Conservation (phyloP, 2,797 vertebrate species). For the Sparus aurata region DNA sequence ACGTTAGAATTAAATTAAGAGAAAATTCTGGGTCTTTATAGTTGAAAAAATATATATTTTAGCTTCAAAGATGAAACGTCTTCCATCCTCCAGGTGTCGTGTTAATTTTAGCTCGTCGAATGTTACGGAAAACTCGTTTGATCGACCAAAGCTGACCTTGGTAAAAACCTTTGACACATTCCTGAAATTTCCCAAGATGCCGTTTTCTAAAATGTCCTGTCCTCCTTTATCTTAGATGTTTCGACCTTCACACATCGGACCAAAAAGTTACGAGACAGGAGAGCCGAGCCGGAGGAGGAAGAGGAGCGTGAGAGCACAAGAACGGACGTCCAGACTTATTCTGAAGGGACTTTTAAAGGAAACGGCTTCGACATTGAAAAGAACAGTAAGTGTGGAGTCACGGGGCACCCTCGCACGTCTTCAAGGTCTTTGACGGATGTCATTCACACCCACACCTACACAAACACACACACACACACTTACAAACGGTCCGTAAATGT, state of each 20-base stretch:
- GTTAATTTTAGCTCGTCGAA: neutral
- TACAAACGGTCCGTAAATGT: constrained; percentile 5
- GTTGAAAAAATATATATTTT: too few relatives aligned
- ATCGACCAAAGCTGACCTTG: neutral
- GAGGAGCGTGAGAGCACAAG: constrained; percentile 57
- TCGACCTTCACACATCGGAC: constrained; percentile 18
- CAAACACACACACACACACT: constrained; percentile 33
- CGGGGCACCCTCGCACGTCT: constrained; percentile 27
- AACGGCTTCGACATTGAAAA: constrained; percentile 43
- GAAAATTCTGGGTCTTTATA: too few relatives aligned
- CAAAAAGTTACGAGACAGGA: constrained; percentile 25
- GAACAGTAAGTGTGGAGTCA: constrained; percentile 42
- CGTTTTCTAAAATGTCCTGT: neutral
- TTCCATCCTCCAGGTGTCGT: too few relatives aligned
- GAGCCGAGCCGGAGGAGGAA: constrained; percentile 49
- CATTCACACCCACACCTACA: constrained; percentile 25
- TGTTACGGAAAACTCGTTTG: neutral
- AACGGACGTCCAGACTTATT: constrained; percentile 44
- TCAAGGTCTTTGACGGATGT: constrained; percentile 53
- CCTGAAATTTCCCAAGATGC: constrained; percentile 33
- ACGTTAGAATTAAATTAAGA: too few relatives aligned
- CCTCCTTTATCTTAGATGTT: constrained; percentile 7
- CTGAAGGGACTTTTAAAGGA: constrained; percentile 72
- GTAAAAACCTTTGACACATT: constrained; percentile 32
- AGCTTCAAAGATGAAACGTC: too few relatives aligned